These are phyloP conservation scores for Agonopterix arenella DNA, from an alignment of 2,888 invertebrate species.

Conservation along the genomic window DNA sequence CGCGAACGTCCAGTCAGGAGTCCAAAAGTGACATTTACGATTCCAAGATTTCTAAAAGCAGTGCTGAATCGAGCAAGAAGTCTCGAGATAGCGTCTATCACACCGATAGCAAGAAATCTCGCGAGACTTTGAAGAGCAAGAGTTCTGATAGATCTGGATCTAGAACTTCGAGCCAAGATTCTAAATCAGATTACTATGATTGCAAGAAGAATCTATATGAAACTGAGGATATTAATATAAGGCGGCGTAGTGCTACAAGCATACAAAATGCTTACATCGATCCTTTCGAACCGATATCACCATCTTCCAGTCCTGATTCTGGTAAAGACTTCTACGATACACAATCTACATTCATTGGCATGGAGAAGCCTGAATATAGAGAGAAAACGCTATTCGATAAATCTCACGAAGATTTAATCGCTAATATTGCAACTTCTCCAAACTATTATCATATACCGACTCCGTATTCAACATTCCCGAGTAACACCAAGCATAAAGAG, in stretches of 20 bases:
- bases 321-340: slow-evolving; percentile 79
- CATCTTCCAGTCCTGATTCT: slow-evolving; percentile 83
- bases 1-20: slow-evolving; percentile 82
- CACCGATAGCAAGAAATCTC: slow-evolving; percentile 80
- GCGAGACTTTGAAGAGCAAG: slow-evolving; percentile 79
- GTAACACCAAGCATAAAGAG: slow-evolving; percentile 72
- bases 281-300: slow-evolving; percentile 69
- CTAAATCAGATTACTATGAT: slow-evolving; percentile 84
- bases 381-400: slow-evolving; percentile 73
- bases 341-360: slow-evolving; percentile 57
- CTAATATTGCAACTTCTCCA: slow-evolving; percentile 66
- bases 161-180: slow-evolving; percentile 82
- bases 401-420: slow-evolving; percentile 78
- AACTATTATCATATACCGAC: slow-evolving; percentile 76
- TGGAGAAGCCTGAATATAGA: slow-evolving; percentile 64
- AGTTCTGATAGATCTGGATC: slow-evolving; percentile 78
- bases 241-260: slow-evolving; percentile 51
- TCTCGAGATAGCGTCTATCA: slow-evolving; percentile 80
- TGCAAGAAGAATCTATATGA: slow-evolving; percentile 75
- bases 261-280: slow-evolving; percentile 59
- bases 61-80: slow-evolving; percentile 80
- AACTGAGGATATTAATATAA: slow-evolving; percentile 44
- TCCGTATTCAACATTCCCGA: slow-evolving; percentile 79
- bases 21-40: slow-evolving; percentile 83
- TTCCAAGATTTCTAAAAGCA: slow-evolving; percentile 79